Conservation (phyloP, 2,888 invertebrate genomes). For the Torymus aiolomorphi region DNA sequence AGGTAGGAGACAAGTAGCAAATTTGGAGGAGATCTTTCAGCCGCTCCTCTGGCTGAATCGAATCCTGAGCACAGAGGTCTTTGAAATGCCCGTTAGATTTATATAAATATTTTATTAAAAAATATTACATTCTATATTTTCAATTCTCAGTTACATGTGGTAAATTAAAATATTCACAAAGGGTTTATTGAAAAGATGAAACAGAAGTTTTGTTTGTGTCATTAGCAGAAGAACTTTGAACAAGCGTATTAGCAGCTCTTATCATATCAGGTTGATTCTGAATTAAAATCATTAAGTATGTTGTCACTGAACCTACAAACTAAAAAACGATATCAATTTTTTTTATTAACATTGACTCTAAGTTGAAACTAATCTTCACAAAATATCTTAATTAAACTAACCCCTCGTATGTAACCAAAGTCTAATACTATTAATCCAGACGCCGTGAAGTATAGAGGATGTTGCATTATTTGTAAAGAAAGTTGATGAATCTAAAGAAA, state of each 20-base stretch:
- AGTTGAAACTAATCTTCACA: background rate
- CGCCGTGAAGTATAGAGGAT: conserved; percentile 58
- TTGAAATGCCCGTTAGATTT: conserved; percentile 7
- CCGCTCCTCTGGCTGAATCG: conserved; percentile 13
- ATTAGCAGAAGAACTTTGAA: background rate
- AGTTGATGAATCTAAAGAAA: conserved; percentile 57
- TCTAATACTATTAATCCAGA: conserved; percentile 59
- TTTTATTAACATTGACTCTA: conserved; percentile 12
- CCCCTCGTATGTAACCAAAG: conserved; percentile 56
- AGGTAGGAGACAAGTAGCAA: background rate
- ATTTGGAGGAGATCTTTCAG: background rate
- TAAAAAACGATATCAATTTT: conserved; percentile 22
- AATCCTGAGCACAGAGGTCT: background rate
- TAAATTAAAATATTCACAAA: too few species aligned
- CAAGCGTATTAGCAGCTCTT: conserved; percentile 27
- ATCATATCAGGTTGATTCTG: conserved; percentile 52
- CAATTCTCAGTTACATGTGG: too few species aligned
- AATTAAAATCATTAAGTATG: conserved; percentile 59
- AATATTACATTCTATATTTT: too few species aligned
- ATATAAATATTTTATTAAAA: too few species aligned
- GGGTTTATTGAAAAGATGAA: too few species aligned
- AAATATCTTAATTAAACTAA: conserved; percentile 18
- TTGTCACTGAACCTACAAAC: conserved; percentile 57
- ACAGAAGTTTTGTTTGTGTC: too few species aligned
- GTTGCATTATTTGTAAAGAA: conserved; percentile 61